Conservation (phyloP, 2,113 vertebrate genomes). For the Nicator chloris region DNA sequence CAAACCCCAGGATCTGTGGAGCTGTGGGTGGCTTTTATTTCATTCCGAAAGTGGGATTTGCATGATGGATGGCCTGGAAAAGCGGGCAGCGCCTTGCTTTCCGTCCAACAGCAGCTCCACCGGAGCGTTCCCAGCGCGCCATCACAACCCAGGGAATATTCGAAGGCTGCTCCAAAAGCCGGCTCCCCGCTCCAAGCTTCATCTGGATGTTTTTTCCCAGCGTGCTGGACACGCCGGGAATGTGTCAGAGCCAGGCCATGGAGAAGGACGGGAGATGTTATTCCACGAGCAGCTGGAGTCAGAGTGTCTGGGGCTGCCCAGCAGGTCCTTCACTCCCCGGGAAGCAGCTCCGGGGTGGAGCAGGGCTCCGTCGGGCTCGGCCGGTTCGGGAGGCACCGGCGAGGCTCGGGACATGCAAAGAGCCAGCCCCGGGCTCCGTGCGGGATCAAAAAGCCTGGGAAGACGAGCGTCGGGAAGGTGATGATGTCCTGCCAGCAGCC, state of each 20-base stretch:
- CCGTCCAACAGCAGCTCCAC: background rate
- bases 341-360: background rate
- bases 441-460: background rate
- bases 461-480: background rate
- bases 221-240: background rate
- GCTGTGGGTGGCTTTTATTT: accelerated
- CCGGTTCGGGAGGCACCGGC: background rate
- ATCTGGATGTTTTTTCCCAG: background rate
- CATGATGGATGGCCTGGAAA: background rate
- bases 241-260: background rate
- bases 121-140: background rate
- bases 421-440: background rate
- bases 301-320: background rate
- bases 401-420: background rate
- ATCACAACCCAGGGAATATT: background rate
- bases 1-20: accelerated
- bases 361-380: background rate
- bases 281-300: background rate
- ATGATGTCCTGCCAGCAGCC: background rate
- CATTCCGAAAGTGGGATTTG: background rate
- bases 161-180: background rate
- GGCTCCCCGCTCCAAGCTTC: accelerated
- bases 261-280: background rate
- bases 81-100: background rate
- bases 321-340: background rate